phyloP scores from a whole-genome alignment of 2,113 vertebrate genomes.

The Aphelocoma coerulescens region DNA sequence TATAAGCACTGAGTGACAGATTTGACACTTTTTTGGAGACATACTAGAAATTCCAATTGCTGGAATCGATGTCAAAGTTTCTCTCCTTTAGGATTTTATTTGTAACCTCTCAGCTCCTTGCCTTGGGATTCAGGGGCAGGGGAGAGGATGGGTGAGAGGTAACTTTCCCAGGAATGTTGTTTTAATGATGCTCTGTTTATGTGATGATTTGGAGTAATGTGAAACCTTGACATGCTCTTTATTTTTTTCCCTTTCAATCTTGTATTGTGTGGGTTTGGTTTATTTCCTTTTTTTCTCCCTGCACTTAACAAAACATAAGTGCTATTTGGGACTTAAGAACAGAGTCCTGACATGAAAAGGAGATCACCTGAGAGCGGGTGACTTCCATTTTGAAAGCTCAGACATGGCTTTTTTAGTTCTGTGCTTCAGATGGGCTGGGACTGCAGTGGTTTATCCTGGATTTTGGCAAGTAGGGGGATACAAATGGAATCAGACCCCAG shows the following conservation, averaged over 20 bases:
- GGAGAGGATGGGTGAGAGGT: not conserved
- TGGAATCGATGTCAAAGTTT: constrained; percentile 1
- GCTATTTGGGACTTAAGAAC: not conserved
- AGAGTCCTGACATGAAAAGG: not conserved
- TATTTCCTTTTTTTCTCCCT: not conserved
- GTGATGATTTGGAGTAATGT: not conserved
- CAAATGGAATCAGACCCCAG: not conserved
- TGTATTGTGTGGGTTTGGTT: not conserved
- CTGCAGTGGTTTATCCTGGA: not conserved
- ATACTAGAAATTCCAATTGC: constrained; percentile 25
- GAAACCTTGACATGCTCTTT: not conserved
- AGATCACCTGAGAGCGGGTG: not conserved
- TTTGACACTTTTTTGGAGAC: constrained; percentile 25
- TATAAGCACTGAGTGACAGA: constrained; percentile 37
- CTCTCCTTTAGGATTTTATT: not conserved
- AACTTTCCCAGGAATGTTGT: not conserved
- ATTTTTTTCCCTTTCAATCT: not conserved
- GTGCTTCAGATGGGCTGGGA: not conserved
- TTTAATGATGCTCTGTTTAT: not conserved
- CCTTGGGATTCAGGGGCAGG: not conserved
- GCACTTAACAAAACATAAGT: not conserved
- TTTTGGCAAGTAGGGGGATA: not conserved
- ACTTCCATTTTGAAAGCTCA: not conserved
- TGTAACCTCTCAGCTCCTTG: not conserved
- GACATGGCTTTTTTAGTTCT: not conserved